Evolutionary conservation across 2,888 invertebrate genomes (phyloP), one percentile per base, ranked within the genome.

Genomic region (Phania funesta): DNA sequence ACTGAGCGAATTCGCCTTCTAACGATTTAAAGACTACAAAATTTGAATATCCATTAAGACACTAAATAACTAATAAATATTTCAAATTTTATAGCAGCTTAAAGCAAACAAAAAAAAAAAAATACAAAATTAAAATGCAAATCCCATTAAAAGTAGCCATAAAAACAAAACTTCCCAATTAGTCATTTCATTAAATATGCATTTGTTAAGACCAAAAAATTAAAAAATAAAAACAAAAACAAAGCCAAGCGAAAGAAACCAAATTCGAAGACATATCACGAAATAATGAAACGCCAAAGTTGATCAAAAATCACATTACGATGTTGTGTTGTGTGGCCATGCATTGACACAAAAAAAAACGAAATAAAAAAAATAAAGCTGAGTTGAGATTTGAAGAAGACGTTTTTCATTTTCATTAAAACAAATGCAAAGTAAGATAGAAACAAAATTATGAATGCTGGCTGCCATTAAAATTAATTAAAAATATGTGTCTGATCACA

Each of bases 131-230:
- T 75, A 82, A 82, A 78, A 82, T 82, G 78, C 82, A 82, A 82
- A 82, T 82, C 78, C 78, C 70, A 82, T 78, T 82, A 78, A 82
- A 75, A 78, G 74, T 32, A 52, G 74, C 65, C 64, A 82, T 78
- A 82, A 82, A 82, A 78, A 58, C 62, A 68, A 82, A 82, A 82
- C 77, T 74, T 82, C 74, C 81, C 81, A 78, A 82, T 78, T 82
- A 82, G 82, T 82, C 70, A 82, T 82, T 82, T 74, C 64, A 75
- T 70, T 78, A 75, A 78, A 78, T 74, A 82, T 82, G 77, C 77
- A 81, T 68, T 70, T 56, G 64, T 58, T 62, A 7, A 41, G 22
- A 58, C 22, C 44, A 50, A 48, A 29, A 32, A 20, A 62, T 3
- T 18, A 18, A 29, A 38, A 44, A 35, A 62, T 13, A 32, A 44